Conservation (phyloP, 2,888 invertebrate genomes). For the Tenthredo amoena region DNA sequence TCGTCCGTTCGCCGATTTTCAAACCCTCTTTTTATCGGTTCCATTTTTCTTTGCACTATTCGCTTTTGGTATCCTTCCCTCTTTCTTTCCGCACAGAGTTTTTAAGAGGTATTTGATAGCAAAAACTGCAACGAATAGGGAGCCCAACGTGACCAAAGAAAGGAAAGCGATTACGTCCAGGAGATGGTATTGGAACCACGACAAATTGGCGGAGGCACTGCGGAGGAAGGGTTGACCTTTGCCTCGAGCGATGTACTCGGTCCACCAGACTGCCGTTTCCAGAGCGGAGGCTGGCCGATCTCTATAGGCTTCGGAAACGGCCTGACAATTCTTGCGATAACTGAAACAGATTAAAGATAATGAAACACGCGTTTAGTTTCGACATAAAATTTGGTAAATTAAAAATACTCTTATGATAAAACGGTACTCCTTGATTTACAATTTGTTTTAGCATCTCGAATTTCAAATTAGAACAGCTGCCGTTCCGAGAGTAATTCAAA, state of each 20-base stretch:
- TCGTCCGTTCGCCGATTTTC: constrained; percentile 25
- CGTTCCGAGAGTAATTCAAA: constrained; percentile 13
- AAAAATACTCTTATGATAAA: no score
- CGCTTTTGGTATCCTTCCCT: background rate
- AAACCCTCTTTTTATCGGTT: constrained; percentile 33
- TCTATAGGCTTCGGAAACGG: constrained; percentile 60
- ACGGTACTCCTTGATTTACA: no score
- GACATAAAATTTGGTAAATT: background rate
- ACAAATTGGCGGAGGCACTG: constrained; percentile 50
- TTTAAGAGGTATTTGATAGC: constrained; percentile 10
- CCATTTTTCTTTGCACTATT: constrained; percentile 23
- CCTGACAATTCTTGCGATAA: constrained; percentile 59
- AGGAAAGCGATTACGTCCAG: constrained; percentile 53
- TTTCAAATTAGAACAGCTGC: constrained; percentile 9
- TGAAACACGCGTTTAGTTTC: background rate
- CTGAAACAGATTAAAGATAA: constrained; percentile 55
- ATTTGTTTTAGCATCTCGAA: background rate
- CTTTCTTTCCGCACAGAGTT: constrained; percentile 16
- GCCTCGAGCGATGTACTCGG: constrained; percentile 62
- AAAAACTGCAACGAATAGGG: constrained; percentile 35
- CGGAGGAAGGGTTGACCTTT: constrained; percentile 59
- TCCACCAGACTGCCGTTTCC: constrained; percentile 64
- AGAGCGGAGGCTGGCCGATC: constrained; percentile 61
- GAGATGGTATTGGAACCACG: constrained; percentile 53
- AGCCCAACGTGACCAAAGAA: constrained; percentile 19